These are phyloP conservation scores for Matsumyia berberina DNA, from an alignment of 2,888 invertebrate species.

Conservation along the genomic window DNA sequence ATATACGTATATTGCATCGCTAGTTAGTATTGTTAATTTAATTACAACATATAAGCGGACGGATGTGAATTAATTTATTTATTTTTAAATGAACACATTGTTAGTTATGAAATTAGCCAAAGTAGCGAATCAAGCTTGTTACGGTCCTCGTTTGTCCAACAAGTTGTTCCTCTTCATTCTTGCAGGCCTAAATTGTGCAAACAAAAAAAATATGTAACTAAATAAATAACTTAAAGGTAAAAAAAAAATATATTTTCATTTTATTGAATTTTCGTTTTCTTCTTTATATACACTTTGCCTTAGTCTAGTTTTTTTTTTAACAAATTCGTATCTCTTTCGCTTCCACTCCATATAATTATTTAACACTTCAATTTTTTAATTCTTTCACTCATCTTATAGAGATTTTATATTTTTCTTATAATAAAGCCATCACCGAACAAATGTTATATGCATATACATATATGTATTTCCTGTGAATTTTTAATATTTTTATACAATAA, in stretches of 20 bases:
- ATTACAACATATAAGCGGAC: constrained; percentile 67
- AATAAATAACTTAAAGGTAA: constrained; percentile 24
- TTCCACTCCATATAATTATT: constrained; percentile 41
- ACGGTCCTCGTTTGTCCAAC: too few relatives aligned
- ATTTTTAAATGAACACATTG: constrained; percentile 60
- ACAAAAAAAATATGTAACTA: constrained; percentile 16
- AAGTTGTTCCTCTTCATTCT: not conserved
- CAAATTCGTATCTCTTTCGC: constrained; percentile 55
- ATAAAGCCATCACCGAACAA: constrained; percentile 71
- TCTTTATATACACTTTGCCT: constrained; percentile 43
- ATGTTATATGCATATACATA: constrained; percentile 13
- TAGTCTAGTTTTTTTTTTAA: constrained; percentile 36
- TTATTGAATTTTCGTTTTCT: constrained; percentile 15
- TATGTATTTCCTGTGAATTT: constrained; percentile 17
- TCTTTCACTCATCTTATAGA: constrained; percentile 47
- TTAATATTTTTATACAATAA: constrained; percentile 32
- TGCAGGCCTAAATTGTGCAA: not conserved
- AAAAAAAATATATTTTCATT: constrained; percentile 23
- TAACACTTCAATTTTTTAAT: constrained; percentile 20
- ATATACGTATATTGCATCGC: constrained; percentile 22
- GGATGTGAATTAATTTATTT: constrained; percentile 65
- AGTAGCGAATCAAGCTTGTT: too few relatives aligned
- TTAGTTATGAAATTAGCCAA: too few relatives aligned
- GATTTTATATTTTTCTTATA: constrained; percentile 24
- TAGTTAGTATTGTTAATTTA: constrained; percentile 60